Conservation (phyloP, 2,888 invertebrate species). For the Spilosoma lubricipeda region DNA sequence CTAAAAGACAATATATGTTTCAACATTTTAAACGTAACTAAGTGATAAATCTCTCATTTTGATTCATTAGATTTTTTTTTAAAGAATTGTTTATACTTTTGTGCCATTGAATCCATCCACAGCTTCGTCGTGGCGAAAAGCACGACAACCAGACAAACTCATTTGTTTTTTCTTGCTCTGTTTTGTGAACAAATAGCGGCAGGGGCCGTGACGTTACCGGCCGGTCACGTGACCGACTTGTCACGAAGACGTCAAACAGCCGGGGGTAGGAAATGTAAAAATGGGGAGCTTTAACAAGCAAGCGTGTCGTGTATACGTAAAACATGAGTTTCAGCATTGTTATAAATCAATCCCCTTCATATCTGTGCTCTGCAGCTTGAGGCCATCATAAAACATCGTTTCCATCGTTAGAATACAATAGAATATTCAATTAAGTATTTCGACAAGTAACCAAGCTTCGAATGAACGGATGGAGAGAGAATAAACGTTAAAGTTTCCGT, state of each 20-base stretch:
- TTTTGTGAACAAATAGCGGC: constrained; percentile 32
- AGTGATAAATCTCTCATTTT: constrained; percentile 49
- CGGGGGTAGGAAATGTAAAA: constrained; percentile 35
- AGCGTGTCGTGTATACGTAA: constrained; percentile 32
- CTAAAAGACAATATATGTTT: constrained; percentile 52
- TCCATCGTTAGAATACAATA: constrained; percentile 30
- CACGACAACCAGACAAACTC: constrained; percentile 22
- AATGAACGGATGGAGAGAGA: constrained; percentile 21
- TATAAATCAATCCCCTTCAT: constrained; percentile 32
- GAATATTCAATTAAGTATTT: constrained; percentile 41
- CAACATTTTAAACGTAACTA: constrained; percentile 43
- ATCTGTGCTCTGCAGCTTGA: constrained; percentile 14
- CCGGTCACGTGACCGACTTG: constrained; percentile 61
- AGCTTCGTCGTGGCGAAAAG: neutral
- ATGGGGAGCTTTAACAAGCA: constrained; percentile 46
- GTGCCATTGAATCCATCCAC: neutral
- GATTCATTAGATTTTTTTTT: constrained; percentile 9
- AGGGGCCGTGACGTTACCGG: constrained; percentile 35
- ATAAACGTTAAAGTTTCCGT: constrained; percentile 40
- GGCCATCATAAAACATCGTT: constrained; percentile 8
- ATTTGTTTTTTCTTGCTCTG: constrained; percentile 24
- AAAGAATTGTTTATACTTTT: neutral
- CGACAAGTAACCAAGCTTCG: constrained; percentile 26
- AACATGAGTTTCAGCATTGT: constrained; percentile 30
- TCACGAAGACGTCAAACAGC: constrained; percentile 52